A percentile compares a stretch with the other conserved stretches of the same genome.
phyloP scores from a whole-genome alignment of 1,140 invertebrate species.

The Drosophila lacteicornis region DNA sequence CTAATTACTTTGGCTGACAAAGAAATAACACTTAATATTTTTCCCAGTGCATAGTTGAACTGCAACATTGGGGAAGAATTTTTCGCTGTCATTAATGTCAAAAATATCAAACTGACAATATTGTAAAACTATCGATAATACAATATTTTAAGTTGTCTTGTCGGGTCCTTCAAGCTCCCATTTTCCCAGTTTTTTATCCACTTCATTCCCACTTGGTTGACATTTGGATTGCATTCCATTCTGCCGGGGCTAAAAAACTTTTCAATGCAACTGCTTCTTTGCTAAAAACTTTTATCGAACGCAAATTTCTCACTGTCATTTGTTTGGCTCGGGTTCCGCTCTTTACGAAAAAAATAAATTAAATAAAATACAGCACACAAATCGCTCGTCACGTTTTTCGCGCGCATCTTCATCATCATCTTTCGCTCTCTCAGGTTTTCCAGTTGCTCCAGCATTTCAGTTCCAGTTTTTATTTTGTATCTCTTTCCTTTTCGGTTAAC shows the following conservation, averaged over 20 bases:
- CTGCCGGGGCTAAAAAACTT: constrained; percentile 15
- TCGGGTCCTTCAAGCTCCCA: neutral
- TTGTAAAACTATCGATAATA: constrained; percentile 72
- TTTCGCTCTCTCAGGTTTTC: constrained; percentile 20
- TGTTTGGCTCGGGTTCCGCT: constrained; percentile 35
- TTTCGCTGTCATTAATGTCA: constrained; percentile 71
- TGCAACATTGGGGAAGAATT: constrained; percentile 45
- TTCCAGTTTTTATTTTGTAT: constrained; percentile 16
- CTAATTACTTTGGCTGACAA: too few relatives aligned
- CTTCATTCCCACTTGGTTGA: constrained; percentile 24
- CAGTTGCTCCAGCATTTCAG: constrained; percentile 6
- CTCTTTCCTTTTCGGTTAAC: constrained; percentile 26
- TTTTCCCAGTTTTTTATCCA: constrained; percentile 1
- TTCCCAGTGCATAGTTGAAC: constrained; percentile 13
- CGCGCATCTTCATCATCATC: constrained; percentile 75
- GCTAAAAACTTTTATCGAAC: constrained; percentile 36
- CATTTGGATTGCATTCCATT: constrained; percentile 57
- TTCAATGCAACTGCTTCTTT: constrained; percentile 23
- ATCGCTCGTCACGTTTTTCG: constrained; percentile 72
- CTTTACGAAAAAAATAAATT: constrained; percentile 20
- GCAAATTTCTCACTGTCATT: constrained; percentile 73
- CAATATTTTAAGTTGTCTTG: constrained; percentile 53
- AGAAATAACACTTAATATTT: neutral
- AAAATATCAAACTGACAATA: constrained; percentile 73
- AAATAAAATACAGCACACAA: constrained; percentile 44